Percentiles rank a stretch among this genome's conserved stretches.
phyloP scores from a whole-genome alignment of 2,888 invertebrate species.

The Xestia ashworthii region DNA sequence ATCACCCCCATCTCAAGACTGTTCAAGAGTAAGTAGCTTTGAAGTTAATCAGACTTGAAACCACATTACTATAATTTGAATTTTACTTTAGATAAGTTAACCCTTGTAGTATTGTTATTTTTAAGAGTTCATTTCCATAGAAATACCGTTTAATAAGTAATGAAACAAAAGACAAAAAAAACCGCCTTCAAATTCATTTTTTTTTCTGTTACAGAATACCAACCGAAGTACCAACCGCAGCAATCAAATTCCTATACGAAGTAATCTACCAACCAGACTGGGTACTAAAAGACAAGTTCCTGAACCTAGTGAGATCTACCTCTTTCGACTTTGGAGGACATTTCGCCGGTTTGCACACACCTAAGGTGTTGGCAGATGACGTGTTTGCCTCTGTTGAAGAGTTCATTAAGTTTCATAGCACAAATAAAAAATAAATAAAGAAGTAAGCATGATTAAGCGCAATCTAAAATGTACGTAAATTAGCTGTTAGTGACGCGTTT shows the following conservation, averaged over 20 bases:
- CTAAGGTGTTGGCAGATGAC: slow-evolving; percentile 93
- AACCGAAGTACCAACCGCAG: slow-evolving; percentile 93
- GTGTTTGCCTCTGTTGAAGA: slow-evolving; percentile 76
- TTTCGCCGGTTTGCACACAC: slow-evolving; percentile 96
- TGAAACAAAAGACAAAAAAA: background rate
- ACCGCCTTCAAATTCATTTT: background rate
- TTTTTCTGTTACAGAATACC: slow-evolving; percentile 90
- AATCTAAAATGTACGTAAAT: slow-evolving; percentile 6
- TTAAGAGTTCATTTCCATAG: background rate
- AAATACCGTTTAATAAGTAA: background rate
- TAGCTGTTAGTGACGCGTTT: background rate
- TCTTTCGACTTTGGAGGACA: slow-evolving; percentile 94
- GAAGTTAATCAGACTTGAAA: background rate
- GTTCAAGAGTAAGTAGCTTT: slow-evolving; percentile 76
- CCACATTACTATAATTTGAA: background rate
- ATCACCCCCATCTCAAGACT: slow-evolving; percentile 68
- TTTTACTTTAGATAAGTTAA: background rate
- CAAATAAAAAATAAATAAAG: slow-evolving; percentile 27
- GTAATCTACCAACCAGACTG: slow-evolving; percentile 91
- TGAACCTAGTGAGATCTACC: slow-evolving; percentile 93
- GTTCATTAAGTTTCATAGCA: slow-evolving; percentile 76
- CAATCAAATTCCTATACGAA: slow-evolving; percentile 94
- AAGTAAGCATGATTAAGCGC: slow-evolving; percentile 4
- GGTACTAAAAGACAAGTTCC: slow-evolving; percentile 91
- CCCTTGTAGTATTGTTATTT: background rate